These are phyloP conservation scores for Apistogramma diplotaenia DNA, from an alignment of 2,113 vertebrate species.

Conservation along the genomic window DNA sequence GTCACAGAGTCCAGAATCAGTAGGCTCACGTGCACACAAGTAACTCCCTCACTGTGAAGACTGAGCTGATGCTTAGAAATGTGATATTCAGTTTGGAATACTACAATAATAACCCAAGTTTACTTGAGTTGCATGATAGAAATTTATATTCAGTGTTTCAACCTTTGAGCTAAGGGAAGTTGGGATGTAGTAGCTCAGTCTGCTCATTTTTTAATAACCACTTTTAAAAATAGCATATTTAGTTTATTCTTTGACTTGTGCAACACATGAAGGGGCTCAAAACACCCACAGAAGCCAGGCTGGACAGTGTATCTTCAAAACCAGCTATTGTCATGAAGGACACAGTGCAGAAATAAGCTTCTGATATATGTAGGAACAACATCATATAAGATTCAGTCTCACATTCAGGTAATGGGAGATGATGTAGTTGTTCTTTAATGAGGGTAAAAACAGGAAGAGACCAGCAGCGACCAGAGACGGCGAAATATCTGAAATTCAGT, in stretches of 20 bases:
- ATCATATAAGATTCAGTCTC: not conserved
- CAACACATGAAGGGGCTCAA: not conserved
- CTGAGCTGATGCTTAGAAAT: not conserved
- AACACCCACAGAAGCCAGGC: not conserved
- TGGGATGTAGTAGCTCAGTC: too few relatives aligned
- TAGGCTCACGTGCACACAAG: constrained; percentile 14
- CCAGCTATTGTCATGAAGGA: not conserved
- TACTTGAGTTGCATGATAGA: not conserved
- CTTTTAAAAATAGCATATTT: too few relatives aligned
- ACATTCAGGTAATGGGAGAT: not conserved
- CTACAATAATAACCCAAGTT: not conserved
- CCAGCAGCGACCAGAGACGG: not conserved
- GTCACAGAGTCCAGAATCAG: constrained; percentile 14
- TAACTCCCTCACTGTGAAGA: not conserved
- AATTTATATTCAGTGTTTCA: not conserved
- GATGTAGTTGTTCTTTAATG: not conserved
- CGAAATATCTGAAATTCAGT: not conserved
- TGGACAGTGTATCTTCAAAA: not conserved
- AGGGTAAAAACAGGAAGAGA: not conserved
- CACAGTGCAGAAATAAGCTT: not conserved
- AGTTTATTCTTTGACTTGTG: not conserved
- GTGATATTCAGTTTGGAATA: not conserved
- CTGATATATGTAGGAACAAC: not conserved
- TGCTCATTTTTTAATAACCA: too few relatives aligned
- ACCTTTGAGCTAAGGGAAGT: not conserved